A percentile compares a stretch with the other conserved stretches of the same genome.
These are phyloP conservation scores for Thunnus thynnus DNA, from an alignment of 2,113 vertebrate genomes.

Conservation along the genomic window DNA sequence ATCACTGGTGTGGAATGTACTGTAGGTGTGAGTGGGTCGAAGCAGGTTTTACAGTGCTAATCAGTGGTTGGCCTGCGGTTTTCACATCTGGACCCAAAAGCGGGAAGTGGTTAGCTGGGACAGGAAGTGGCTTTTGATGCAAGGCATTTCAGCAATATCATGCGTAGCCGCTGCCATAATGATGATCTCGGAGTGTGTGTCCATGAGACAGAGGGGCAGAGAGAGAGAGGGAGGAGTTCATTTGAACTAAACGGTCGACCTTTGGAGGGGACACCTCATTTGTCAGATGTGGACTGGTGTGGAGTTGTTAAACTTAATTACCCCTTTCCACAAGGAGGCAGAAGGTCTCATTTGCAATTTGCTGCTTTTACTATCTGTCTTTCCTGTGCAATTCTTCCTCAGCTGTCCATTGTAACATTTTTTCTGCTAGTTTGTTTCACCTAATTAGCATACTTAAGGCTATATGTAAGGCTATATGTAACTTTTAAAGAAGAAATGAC, in stretches of 20 bases:
- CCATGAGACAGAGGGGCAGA: conserved; percentile 7
- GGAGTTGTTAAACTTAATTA: conserved; percentile 69
- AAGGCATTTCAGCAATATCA: background rate
- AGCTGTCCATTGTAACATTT: conserved; percentile 1
- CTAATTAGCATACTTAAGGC: background rate
- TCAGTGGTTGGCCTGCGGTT: conserved; percentile 58
- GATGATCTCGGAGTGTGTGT: conserved; percentile 13
- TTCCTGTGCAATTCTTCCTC: conserved; percentile 4
- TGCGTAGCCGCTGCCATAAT: background rate
- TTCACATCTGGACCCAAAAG: conserved; percentile 58
- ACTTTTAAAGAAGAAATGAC: background rate
- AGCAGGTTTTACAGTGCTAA: conserved; percentile 59
- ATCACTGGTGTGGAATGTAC: conserved; percentile 54
- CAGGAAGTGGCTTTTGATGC: conserved; percentile 46
- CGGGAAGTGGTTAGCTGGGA: conserved; percentile 50
- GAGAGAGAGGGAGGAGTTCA: conserved; percentile 31
- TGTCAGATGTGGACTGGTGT: conserved; percentile 61
- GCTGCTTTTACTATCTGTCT: conserved; percentile 15
- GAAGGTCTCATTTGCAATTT: conserved; percentile 68
- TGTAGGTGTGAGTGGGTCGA: conserved; percentile 53
- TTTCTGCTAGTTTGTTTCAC: background rate
- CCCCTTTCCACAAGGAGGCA: conserved; percentile 45
- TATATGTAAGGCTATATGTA: background rate
- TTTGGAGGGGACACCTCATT: conserved; percentile 61
- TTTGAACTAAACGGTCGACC: conserved; percentile 58